Percentiles rank a stretch among this genome's conserved stretches.
Evolutionary conservation across 2,113 vertebrate genomes (phyloP).

Genomic region (Carollia perspicillata): DNA sequence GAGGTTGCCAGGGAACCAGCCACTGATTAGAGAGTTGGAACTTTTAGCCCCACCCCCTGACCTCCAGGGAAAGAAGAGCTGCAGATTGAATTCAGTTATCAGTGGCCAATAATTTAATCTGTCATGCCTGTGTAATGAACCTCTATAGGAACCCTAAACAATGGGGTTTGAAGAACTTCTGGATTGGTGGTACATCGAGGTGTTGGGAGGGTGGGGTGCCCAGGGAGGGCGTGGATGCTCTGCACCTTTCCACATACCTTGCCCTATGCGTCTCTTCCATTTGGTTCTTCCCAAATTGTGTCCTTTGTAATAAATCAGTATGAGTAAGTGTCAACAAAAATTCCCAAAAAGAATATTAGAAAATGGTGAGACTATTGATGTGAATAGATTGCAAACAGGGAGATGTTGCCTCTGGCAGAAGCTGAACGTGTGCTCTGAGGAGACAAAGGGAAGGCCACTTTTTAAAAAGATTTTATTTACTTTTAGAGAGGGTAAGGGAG

Average conservation of each 20-base stretch:
- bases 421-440: background rate
- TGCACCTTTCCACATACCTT: too few relatives aligned
- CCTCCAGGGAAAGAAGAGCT: background rate
- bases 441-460: background rate
- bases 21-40: background rate
- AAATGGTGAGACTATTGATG: background rate
- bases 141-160: background rate
- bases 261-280: background rate
- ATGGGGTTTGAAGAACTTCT: too few relatives aligned
- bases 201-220: background rate
- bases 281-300: background rate
- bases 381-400: background rate
- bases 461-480: too few relatives aligned
- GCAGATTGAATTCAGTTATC: background rate
- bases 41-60: background rate
- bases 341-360: background rate
- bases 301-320: background rate
- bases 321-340: background rate
- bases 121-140: fast-evolving
- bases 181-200: background rate
- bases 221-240: background rate
- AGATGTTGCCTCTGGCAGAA: background rate
- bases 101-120: background rate
- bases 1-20: background rate
- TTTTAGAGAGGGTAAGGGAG: too few relatives aligned